phyloP scores from a whole-genome alignment of 2,113 vertebrate genomes.

The Microtus ochrogaster region DNA sequence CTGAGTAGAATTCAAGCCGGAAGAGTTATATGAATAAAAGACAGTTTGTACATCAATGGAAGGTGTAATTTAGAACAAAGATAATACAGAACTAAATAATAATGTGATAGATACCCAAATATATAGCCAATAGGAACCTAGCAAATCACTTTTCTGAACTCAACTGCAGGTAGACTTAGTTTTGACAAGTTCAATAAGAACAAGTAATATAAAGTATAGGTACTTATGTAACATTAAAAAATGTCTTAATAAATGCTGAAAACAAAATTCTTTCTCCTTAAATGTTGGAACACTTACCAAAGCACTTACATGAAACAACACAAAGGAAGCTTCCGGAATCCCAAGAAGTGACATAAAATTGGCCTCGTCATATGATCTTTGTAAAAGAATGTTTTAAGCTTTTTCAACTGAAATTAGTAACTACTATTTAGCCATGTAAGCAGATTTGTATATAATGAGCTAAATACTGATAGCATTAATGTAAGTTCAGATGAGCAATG shows the following conservation, averaged over 20 bases:
- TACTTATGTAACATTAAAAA: neutral
- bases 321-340: neutral
- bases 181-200: conserved; percentile 28
- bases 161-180: neutral
- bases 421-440: conserved; percentile 23
- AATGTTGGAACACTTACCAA: conserved; percentile 4
- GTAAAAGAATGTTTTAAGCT: neutral
- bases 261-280: neutral
- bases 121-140: neutral
- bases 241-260: neutral
- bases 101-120: neutral
- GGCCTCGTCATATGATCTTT: neutral
- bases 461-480: neutral
- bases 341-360: neutral
- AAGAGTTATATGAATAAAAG: conserved; percentile 40
- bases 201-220: conserved; percentile 14
- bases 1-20: conserved; percentile 19
- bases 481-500: neutral
- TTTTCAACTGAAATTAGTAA: conserved; percentile 16
- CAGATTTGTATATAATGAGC: neutral
- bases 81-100: conserved; percentile 41
- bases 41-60: neutral
- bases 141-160: conserved; percentile 19
- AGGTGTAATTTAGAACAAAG: neutral
- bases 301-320: neutral